Base-by-base conservation (phyloP, 1,140 invertebrate species). In the Heliconius hermathena region DNA sequence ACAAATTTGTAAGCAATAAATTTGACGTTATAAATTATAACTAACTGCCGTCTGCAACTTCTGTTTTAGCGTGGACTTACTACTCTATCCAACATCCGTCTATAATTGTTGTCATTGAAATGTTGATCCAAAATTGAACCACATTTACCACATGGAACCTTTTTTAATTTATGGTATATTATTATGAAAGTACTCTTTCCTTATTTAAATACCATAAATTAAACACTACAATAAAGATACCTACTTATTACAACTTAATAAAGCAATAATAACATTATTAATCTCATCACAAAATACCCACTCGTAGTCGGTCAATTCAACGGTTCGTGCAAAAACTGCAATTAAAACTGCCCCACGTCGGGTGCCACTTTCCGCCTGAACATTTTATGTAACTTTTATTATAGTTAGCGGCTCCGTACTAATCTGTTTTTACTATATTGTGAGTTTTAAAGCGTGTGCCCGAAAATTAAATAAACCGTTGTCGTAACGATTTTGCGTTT, bases 271-370 rank as follows among this genome's bases (percentile, higher is more conserved):
- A 22, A 66, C 11, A 66, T 29, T 66, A 66, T 66, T 66, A 26
- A 66, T 16, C 1, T 66, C 11, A 66, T 66, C 60, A 66, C 60
- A 66, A 16, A n/a, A 66, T 11, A 26, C 8, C 1, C 60, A 26
- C 60, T 66, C 22, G 22, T 22, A 60, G 8, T 46, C 76, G 70
- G 78, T 75, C 74, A 66, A 75, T 76, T 76, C 38, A 80, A 76
- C 66, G 74, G 49, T 54, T 77, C 77, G 77, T 77, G 74, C 79
- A 81, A 81, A 83, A 81, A 83, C 82, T 79, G 73, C 82, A 83
- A 81, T 81, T 79, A 83, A 74, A 83, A 52, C 75, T 74, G 73
- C 54, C 78, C 82, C 80, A 74, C 76, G 80, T 79, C 71, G 77
- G 80, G 80, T 80, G 80, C 82, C 78, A 83, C 49, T 78, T 73